Conservation (phyloP, 2,797 vertebrate genomes). For the Buceros bicornis region DNA sequence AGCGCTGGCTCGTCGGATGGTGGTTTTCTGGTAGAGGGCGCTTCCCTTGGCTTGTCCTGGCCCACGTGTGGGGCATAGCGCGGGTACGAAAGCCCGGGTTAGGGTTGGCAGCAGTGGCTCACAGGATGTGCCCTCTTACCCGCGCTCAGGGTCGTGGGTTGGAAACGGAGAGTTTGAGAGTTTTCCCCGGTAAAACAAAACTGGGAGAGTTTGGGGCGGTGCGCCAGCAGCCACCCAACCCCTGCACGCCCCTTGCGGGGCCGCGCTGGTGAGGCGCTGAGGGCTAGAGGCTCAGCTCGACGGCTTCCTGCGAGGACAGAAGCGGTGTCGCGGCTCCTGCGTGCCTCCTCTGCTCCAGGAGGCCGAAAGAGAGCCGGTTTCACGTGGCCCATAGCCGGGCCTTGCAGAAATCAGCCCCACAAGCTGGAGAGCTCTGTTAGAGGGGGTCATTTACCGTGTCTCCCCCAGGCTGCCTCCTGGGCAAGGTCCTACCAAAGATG, state of each 20-base stretch:
- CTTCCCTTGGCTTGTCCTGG: fast-evolving
- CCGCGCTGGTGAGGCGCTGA: fast-evolving
- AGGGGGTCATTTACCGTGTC: neutral
- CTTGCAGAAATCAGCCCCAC: fast-evolving
- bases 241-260: no score
- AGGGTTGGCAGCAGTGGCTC: fast-evolving
- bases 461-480: neutral
- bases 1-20: fast-evolving
- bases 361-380: fast-evolving
- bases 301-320: neutral
- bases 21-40: neutral
- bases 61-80: fast-evolving
- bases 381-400: fast-evolving
- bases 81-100: fast-evolving
- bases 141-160: neutral
- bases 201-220: fast-evolving
- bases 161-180: fast-evolving
- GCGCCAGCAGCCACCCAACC: no score
- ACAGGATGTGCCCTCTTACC: no score
- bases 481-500: neutral
- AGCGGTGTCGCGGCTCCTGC: fast-evolving
- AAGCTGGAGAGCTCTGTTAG: neutral
- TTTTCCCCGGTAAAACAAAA: neutral
- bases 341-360: neutral
- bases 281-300: fast-evolving